Evolutionary conservation across 2,113 vertebrate species (phyloP).

Genomic region (Rhinichthys klamathensis): DNA sequence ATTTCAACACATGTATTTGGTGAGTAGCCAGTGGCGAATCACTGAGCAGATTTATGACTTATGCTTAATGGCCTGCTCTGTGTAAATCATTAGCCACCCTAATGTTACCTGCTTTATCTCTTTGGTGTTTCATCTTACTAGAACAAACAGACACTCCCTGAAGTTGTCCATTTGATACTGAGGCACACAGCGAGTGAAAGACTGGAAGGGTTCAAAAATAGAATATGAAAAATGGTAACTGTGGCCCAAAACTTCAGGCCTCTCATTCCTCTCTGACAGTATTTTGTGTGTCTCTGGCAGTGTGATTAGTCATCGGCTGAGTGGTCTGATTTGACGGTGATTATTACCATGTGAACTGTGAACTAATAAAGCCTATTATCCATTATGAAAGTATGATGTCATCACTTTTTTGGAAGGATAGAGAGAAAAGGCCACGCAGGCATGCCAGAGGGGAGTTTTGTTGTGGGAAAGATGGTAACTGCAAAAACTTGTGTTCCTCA

Average conservation of each 20-base stretch:
- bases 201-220: neutral
- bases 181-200: neutral
- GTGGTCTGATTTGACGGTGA: neutral
- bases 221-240: constrained; percentile 27
- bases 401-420: neutral
- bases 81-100: constrained; percentile 29
- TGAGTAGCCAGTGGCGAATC: neutral
- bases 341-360: constrained; percentile 17
- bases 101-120: constrained; percentile 7
- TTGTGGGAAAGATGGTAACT: neutral
- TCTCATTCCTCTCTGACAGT: neutral
- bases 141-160: constrained; percentile 22
- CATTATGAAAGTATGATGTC: constrained; percentile 48
- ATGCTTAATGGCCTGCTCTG: neutral
- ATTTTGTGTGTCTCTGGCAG: neutral
- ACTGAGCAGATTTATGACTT: neutral
- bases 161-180: no score
- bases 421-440: constrained; percentile 5
- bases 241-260: neutral
- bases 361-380: constrained; percentile 45
- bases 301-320: constrained; percentile 12
- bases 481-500: neutral
- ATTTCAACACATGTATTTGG: neutral
- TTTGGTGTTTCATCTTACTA: neutral
- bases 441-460: neutral